phyloP scores from a whole-genome alignment of 2,797 vertebrate genomes.

The Rhinella marina region DNA sequence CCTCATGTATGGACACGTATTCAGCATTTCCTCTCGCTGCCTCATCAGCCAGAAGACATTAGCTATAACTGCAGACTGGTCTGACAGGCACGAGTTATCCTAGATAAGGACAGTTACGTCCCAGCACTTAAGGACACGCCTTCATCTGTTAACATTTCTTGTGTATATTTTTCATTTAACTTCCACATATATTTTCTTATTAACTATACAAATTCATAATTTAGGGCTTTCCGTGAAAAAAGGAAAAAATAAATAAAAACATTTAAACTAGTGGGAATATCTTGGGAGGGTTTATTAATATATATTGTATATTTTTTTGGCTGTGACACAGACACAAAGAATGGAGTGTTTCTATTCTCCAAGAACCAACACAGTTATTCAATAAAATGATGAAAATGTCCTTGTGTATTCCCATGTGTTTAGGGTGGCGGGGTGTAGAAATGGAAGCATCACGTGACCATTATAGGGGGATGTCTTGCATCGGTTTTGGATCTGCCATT shows the following conservation, averaged over 20 bases:
- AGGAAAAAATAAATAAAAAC: constrained; percentile 34
- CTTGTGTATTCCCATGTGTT: constrained; percentile 12
- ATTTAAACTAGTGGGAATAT: constrained; percentile 64
- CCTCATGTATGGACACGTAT: constrained; percentile 7
- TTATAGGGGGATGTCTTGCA: neutral
- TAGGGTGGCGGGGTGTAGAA: neutral
- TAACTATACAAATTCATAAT: constrained; percentile 73
- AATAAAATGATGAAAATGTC: constrained; percentile 77
- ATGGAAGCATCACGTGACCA: neutral
- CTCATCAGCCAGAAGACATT: constrained; percentile 9
- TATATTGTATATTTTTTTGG: constrained; percentile 79
- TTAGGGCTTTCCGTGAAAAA: constrained; percentile 74
- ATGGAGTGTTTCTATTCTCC: constrained; percentile 74
- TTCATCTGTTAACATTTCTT: constrained; percentile 68
- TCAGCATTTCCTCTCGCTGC: neutral
- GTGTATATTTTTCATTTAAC: constrained; percentile 88
- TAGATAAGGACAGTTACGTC: constrained; percentile 24
- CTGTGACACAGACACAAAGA: constrained; percentile 74
- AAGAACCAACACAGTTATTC: constrained; percentile 74
- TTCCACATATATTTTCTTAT: constrained; percentile 94
- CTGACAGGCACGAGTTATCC: neutral
- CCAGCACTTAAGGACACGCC: constrained; percentile 36
- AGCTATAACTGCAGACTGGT: neutral
- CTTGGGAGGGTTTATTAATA: constrained; percentile 65
- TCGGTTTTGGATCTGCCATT: neutral